Evolutionary conservation across 2,113 vertebrate species (phyloP).

Genomic region (Tylochromis polylepis): DNA sequence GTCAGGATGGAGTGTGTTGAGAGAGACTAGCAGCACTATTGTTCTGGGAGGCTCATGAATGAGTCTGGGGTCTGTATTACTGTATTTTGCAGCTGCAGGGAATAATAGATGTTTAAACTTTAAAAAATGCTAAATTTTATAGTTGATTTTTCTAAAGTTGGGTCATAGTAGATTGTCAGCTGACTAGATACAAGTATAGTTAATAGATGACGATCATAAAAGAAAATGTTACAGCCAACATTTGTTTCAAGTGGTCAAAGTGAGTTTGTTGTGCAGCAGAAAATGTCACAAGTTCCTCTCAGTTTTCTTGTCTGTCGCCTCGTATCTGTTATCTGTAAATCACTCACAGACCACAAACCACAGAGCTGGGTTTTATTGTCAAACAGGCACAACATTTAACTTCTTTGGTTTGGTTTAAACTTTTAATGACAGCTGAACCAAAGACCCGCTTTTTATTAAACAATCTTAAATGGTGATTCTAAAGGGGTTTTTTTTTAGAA

Average conservation of each 20-base stretch:
- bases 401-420: neutral
- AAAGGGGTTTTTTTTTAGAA: neutral
- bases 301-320: neutral
- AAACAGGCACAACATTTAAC: neutral
- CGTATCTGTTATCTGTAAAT: neutral
- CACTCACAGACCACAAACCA: neutral
- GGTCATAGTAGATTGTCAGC: neutral
- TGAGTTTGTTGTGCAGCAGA: neutral
- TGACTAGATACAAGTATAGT: neutral
- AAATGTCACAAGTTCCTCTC: neutral
- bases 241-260: neutral
- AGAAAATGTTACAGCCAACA: neutral
- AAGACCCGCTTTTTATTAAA: neutral
- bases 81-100: neutral
- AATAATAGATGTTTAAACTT: neutral
- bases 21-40: neutral
- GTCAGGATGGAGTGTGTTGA: neutral
- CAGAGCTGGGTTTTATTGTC: neutral
- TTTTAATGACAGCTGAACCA: neutral
- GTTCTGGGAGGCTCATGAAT: neutral
- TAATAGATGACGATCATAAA: neutral
- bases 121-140: neutral
- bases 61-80: neutral
- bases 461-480: neutral
- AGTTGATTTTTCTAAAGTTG: fast-evolving